Evolutionary conservation across 92 coral and sea anemone species (phyloP), one percentile per base, ranked within the genome.

Genomic region (Siderastrea radians): DNA sequence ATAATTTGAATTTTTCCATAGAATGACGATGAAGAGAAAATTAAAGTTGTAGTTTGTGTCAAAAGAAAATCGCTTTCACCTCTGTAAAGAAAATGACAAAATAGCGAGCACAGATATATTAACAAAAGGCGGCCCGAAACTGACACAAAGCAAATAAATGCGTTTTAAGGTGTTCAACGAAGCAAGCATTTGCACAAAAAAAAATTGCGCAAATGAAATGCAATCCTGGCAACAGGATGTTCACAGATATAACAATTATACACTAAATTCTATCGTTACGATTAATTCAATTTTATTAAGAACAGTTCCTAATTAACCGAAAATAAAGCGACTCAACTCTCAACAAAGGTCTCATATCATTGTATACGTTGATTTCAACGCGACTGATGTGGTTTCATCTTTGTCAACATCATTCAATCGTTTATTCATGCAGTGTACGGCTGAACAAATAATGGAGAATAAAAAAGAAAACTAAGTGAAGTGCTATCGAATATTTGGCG

Each of bases 51-150:
- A 26, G 38, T 26, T 60, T 54, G 49, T 78, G 15, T 48, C 16
- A 51, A 17, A 47, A 78, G 14, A n/a, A 19, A 82, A 69, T 16
- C 16, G 54, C 47, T 70, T 71, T 70, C 48, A 59, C 61, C 19
- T 82, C 38, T 69, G 17, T n/a, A 57, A 55, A 70, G 70, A 70
- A 70, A 70, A 71, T 52, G 67, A 55, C 17, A 71, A 69, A 68
- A 50, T 45, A 51, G 3, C 47, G 50, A 65, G 46, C 12, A 49
- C 68, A 57, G 78, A 50, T 82, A 78, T 10, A 3, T 82, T 51
- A 80, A 49, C 66, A 43, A 78, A 61, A 49, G 49, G 4, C 64
- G 74, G 10, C 1, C 52, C 26, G 49, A 50, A 65, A 80, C 84
- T 65, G 50, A 80, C 74, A 66, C 16, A 51, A 66, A 66, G 17